Base-by-base conservation (phyloP, 2,888 invertebrate species). In the Vesta saturnalis region DNA sequence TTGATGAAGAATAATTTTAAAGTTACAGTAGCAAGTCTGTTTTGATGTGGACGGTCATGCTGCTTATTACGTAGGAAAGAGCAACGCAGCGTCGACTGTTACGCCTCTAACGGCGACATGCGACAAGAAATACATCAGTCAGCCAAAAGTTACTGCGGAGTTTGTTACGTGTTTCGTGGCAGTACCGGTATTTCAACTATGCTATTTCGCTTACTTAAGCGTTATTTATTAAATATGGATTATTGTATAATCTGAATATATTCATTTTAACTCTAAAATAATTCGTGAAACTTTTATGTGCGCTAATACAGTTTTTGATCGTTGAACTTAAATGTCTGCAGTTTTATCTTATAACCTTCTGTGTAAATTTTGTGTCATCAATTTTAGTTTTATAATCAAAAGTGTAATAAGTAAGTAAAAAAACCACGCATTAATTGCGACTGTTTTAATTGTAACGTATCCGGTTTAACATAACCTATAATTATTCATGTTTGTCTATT, bases 61-160 rank as follows among this genome's bases (percentile, higher is more conserved):
- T 21, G 19, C n/a, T 39, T 39, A 39, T 64, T 60, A 22, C 61
- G 68, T 59, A 43, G 59, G 47, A 19, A 19, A 64, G 52, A 43
- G 59, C 56, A 19, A 19, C 30, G 58, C 69, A 57, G 46, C 54
- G 52, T 19, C 64, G 65, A 64, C 47, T 55, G 67, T 63, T 56
- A 61, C 54, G 70, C 72, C 67, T 62, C 73, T 69, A 65, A 23
- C 71, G 70, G 70, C 59, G 61, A 68, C 56, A 55, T 30, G 64
- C 69, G 64, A 58, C 60, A 60, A 63, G 64, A 61, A 73, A 72
- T 64, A 71, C 71, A 69, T 72, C 71, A 72, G 74, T 73, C 67
- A 64, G 69, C 65, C 67, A 61, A 60, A 58, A 69, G 70, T 61
- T 64, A 63, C 57, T 54, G 69, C 52, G 43, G 59, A 59, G 57